These are phyloP conservation scores for Bubo bubo DNA, from an alignment of 2,113 vertebrate genomes.

Conservation along the genomic window DNA sequence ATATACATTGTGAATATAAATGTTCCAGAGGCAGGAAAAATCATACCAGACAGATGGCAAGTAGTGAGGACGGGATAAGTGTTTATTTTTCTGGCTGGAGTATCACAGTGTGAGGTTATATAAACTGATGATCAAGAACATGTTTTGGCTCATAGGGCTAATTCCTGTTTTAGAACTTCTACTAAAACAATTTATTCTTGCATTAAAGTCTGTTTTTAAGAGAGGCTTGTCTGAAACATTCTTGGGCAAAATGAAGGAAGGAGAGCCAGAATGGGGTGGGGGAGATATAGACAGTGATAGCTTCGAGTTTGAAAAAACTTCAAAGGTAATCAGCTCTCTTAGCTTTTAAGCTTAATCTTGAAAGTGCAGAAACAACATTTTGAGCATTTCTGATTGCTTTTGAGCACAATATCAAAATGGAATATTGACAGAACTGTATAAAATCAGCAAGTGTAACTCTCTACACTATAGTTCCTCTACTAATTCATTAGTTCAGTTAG, in stretches of 20 bases:
- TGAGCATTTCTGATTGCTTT: not conserved
- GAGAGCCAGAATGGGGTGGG: not conserved
- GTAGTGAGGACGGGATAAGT: not conserved
- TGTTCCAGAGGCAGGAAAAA: not conserved
- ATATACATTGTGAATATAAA: not conserved
- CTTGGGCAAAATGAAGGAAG: not conserved
- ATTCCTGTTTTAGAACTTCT: not conserved
- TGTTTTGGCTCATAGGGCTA: not conserved
- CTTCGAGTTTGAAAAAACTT: not conserved
- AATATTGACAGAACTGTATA: not conserved
- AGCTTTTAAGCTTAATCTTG: not conserved
- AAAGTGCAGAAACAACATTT: not conserved
- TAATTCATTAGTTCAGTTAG: not conserved
- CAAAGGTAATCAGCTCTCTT: not conserved
- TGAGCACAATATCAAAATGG: not conserved
- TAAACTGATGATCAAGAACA: constrained; percentile 10
- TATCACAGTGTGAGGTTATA: not conserved
- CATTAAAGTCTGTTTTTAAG: not conserved
- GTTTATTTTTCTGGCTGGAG: constrained; percentile 41
- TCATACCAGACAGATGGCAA: not conserved
- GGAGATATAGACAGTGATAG: not conserved
- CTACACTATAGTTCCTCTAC: not conserved
- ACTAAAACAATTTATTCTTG: not conserved
- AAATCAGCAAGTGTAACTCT: not conserved
- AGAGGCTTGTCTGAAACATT: not conserved